Conservation (phyloP, 2,888 invertebrate genomes). For the Cosmorhoe ocellata region DNA sequence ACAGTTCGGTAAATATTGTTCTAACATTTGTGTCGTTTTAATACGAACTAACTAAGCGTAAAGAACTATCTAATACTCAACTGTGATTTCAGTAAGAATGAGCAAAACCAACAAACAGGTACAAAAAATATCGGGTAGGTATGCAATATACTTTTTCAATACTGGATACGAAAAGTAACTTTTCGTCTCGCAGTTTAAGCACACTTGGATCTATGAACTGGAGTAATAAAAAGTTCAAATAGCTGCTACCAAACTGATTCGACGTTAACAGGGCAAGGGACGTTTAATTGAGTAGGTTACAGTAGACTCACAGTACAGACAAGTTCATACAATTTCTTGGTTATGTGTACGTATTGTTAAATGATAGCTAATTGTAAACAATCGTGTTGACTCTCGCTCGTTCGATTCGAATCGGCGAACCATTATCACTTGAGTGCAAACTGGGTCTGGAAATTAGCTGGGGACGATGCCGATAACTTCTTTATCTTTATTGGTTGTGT, state of each 20-base stretch:
- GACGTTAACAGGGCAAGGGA: background rate
- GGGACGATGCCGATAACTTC: constrained; percentile 3
- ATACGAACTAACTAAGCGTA: no score
- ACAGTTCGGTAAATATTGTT: no score
- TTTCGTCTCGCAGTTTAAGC: background rate
- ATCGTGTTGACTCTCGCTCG: constrained; percentile 5
- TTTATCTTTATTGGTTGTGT: constrained; percentile 8
- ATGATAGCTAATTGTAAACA: constrained; percentile 2
- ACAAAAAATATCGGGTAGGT: background rate
- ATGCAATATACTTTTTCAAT: constrained; percentile 4
- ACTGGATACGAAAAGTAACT: background rate
- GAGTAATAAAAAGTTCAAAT: constrained; percentile 7
- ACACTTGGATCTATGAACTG: constrained; percentile 8
- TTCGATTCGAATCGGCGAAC: constrained; percentile 5
- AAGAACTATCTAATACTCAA: no score
- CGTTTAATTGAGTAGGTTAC: constrained; percentile 2
- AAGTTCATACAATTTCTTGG: constrained; percentile 5
- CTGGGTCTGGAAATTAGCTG: constrained; percentile 1
- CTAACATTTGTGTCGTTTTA: no score
- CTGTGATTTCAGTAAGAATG: constrained; percentile 8
- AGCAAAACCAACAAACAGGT: background rate
- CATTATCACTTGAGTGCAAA: constrained; percentile 4
- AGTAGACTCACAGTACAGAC: constrained; percentile 14
- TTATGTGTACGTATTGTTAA: background rate
- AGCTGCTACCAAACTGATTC: background rate